Percentiles rank a stretch among this genome's conserved stretches.
Conservation (phyloP, 1,140 invertebrate genomes). For the Metaphire vulgaris region DNA sequence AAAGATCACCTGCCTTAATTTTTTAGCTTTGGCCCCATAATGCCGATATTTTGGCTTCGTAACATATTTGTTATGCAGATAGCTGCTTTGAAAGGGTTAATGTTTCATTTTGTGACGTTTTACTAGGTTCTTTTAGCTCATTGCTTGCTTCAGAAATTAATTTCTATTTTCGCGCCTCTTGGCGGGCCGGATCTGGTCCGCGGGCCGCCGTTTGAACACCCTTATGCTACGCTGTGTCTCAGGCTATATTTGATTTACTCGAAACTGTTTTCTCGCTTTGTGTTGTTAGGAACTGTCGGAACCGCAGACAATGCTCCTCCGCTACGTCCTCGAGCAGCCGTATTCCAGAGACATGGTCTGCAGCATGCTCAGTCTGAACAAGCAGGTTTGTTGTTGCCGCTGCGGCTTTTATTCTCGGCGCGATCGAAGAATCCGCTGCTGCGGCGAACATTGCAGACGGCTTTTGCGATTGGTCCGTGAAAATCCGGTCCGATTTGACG, state of each 20-base stretch:
- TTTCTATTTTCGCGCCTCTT: too few species aligned
- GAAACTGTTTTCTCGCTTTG: neutral
- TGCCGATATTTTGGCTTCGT: too few species aligned
- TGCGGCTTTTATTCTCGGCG: conserved; percentile 70
- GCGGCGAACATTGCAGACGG: conserved; percentile 31
- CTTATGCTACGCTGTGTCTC: too few species aligned
- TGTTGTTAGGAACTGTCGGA: conserved; percentile 65
- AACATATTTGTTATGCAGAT: too few species aligned
- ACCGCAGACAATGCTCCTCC: conserved; percentile 76
- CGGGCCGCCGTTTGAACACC: too few species aligned
- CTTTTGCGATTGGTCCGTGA: too few species aligned
- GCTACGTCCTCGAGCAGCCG: conserved; percentile 87
- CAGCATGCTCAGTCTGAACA: conserved; percentile 84
- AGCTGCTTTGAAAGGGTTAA: neutral
- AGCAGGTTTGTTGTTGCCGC: conserved; percentile 71
- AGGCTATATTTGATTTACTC: neutral
- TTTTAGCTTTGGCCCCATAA: neutral
- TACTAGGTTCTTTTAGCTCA: neutral
- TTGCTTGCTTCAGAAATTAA: neutral
- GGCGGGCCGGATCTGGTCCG: too few species aligned
- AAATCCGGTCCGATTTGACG: too few species aligned
- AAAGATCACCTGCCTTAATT: neutral
- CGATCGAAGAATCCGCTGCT: conserved; percentile 56
- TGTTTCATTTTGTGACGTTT: conserved; percentile 4
- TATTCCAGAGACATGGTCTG: conserved; percentile 95